A percentile compares a stretch with the other conserved stretches of the same genome.
Conservation (phyloP, 2,797 vertebrate species). For the Notoglanidium macrostoma region DNA sequence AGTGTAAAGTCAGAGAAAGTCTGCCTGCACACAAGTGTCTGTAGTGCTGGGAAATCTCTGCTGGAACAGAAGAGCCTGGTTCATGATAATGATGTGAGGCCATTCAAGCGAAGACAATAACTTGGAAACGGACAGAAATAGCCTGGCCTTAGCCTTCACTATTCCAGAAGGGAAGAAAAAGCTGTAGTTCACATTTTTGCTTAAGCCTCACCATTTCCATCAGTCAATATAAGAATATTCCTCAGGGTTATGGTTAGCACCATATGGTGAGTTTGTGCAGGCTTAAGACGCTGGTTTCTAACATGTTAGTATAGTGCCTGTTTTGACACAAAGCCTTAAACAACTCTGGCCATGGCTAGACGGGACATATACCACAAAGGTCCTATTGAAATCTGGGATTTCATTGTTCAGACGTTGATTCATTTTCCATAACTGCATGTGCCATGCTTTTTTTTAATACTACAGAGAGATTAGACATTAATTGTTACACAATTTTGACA, state of each 20-base stretch:
- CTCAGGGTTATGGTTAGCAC: neutral
- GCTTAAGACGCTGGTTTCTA: neutral
- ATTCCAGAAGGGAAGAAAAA: slow-evolving; percentile 47
- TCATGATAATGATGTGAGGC: slow-evolving; percentile 65
- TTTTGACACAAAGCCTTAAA: neutral
- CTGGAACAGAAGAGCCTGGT: slow-evolving; percentile 17
- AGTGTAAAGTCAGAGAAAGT: slow-evolving; percentile 18
- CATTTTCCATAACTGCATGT: neutral
- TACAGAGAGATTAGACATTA: neutral
- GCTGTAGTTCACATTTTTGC: neutral
- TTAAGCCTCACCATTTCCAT: neutral
- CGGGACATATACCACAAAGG: too few relatives aligned
- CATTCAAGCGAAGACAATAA: slow-evolving; percentile 71
- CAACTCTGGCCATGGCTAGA: neutral
- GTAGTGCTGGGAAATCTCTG: slow-evolving; percentile 29
- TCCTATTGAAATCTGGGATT: neutral
- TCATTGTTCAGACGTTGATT: neutral
- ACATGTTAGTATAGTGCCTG: neutral
- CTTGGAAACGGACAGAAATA: slow-evolving; percentile 71
- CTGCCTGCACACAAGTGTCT: slow-evolving; percentile 23
- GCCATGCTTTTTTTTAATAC: neutral
- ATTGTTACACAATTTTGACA: neutral
- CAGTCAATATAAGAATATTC: neutral
- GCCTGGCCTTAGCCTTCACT: slow-evolving; percentile 62
- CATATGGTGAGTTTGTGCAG: slow-evolving; percentile 6